Base-by-base conservation (phyloP, 2,888 invertebrate genomes). In the Andrena bucephala region DNA sequence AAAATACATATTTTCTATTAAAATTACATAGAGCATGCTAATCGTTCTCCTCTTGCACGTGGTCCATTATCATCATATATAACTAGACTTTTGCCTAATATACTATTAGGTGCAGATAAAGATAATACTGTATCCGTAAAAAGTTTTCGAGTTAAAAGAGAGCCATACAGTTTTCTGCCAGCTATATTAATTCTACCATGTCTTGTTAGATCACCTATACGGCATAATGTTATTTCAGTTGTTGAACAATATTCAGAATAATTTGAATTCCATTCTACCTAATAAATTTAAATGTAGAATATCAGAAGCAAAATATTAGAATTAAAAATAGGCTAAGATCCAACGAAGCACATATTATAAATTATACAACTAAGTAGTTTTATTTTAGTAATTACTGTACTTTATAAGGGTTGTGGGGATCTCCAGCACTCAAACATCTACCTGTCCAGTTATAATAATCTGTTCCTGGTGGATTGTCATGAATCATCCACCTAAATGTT, bases 391-490 rank as follows among this genome's bases (percentile, higher is more conserved):
- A 74, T 74, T 42, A 36, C 1, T 13, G 60, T 89, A 96, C 96
- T 87, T 96, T 96, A 89, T 96, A 96, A 0, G 98, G 98, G 94
- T 98, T 97, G 92, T 95, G 97, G n/a, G 96, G 94, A 0, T 92
- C 92, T 5, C 97, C 98, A 0, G 97, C 96, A 87, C 97, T 97
- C 10, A 97, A 94, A 92, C 98, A 98, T 52, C 98, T 95, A 60
- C 95, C 96, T 36, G 97, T 97, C 98, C 98, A 98, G 94, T 98
- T 97, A 93, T 98, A 98, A 94, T 97, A 98, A 94, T 99, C 99
- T 81, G 96, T 96, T 24, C 97, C 98, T 0, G 98, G 97, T 0
- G 97, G 95, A 85, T 95, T 94, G 77, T 96, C 96, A 92, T 98
- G 97, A 24, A 99, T 95, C 13, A 97, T 97, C 98, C 98, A 99